A percentile compares a stretch with the other conserved stretches of the same genome.
These are phyloP conservation scores for Myrmecobius fasciatus DNA, from an alignment of 2,113 vertebrate species.

Conservation along the genomic window DNA sequence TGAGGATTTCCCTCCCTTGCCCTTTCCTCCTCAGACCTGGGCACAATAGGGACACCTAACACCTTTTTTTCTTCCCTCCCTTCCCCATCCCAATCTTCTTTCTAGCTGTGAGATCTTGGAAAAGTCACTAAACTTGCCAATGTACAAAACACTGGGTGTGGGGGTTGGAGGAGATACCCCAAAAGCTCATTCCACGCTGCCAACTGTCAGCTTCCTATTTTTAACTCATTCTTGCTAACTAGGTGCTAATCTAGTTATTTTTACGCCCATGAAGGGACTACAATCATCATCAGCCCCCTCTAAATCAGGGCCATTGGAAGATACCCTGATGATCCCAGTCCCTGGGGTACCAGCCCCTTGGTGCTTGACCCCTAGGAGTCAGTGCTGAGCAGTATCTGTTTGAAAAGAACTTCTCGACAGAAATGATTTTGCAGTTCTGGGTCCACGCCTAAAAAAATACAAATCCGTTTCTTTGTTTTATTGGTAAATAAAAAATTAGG, in stretches of 20 bases:
- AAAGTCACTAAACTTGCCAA: not conserved
- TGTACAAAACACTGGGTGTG: not conserved
- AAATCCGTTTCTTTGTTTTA: not conserved
- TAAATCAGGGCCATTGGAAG: not conserved
- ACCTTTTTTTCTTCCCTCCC: not conserved
- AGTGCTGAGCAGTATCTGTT: not conserved
- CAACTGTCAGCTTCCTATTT: not conserved
- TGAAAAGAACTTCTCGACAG: not conserved
- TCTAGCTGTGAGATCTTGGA: not conserved
- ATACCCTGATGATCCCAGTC: not conserved
- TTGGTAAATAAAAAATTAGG: not conserved
- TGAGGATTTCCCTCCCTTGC: not conserved
- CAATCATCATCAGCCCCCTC: not conserved
- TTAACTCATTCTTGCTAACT: slow-evolving; percentile 2
- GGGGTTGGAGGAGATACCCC: not conserved
- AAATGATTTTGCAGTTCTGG: not conserved
- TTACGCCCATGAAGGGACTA: not conserved
- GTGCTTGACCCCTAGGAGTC: not conserved
- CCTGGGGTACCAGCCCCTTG: not conserved
- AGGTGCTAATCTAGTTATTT: slow-evolving; percentile 2
- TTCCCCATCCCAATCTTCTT: not conserved
- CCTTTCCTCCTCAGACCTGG: not conserved
- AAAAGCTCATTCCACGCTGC: not conserved
- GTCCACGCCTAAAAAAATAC: not conserved
- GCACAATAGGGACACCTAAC: too few species aligned